These are phyloP conservation scores for Stenolophus ochropezus DNA, from an alignment of 2,888 invertebrate species.

Conservation along the genomic window DNA sequence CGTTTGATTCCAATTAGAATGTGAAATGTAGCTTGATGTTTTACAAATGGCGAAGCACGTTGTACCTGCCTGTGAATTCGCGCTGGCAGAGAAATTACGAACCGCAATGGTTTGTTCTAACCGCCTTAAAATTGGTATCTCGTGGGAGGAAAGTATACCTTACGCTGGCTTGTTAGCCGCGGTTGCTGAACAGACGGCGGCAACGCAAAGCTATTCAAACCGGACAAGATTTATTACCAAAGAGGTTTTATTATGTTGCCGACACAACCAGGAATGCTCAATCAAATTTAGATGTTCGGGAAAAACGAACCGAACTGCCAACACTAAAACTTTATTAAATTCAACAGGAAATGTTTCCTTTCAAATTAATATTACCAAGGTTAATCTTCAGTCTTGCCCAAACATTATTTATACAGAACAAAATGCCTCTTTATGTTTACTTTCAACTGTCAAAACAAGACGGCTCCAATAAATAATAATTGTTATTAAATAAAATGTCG, in stretches of 20 bases:
- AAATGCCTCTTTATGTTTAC: no score
- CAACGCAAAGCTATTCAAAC: neutral
- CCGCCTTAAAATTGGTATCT: slow-evolving; percentile 44
- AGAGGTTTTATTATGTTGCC: slow-evolving; percentile 7
- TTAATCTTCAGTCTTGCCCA: no score
- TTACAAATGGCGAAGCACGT: neutral
- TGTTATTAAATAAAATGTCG: no score
- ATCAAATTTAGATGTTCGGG: neutral
- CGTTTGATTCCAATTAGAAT: neutral
- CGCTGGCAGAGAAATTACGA: slow-evolving; percentile 15
- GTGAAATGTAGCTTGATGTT: neutral
- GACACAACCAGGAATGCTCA: neutral
- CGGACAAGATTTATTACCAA: slow-evolving; percentile 5
- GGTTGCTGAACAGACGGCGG: neutral
- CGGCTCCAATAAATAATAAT: no score
- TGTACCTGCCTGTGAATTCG: no score
- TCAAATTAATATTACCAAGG: no score
- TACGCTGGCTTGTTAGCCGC: neutral
- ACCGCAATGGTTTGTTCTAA: slow-evolving; percentile 46
- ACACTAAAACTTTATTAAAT: no score
- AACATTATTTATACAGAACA: no score
- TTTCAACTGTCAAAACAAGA: no score
- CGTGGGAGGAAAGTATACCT: slow-evolving; percentile 33
- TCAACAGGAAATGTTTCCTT: no score
- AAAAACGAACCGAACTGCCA: no score